Conservation (phyloP, 2,888 invertebrate species). For the Rhagonycha fulva region DNA sequence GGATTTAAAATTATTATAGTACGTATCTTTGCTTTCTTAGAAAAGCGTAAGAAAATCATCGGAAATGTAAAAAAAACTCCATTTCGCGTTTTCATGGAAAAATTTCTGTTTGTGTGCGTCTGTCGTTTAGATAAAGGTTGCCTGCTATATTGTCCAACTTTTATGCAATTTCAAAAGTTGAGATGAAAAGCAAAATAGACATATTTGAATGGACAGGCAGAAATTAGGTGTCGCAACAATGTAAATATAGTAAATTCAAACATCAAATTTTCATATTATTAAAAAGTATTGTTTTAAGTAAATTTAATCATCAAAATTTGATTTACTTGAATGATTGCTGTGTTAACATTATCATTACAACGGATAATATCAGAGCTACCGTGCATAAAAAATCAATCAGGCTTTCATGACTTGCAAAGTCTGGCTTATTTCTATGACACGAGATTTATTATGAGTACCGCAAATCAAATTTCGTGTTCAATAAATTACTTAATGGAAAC, state of each 20-base stretch:
- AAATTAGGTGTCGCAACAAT: too few species aligned
- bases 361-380: neutral
- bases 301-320: neutral
- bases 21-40: neutral
- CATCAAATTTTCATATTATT: neutral
- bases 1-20: neutral
- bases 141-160: neutral
- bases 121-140: neutral
- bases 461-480: neutral
- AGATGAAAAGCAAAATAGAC: neutral
- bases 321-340: neutral
- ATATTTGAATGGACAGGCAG: too few species aligned
- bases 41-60: neutral
- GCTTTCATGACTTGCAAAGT: neutral
- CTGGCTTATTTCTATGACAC: neutral
- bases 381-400: neutral
- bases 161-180: neutral
- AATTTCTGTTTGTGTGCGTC: neutral
- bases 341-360: neutral
- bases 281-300: neutral
- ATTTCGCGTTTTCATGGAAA: neutral
- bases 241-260: too few species aligned
- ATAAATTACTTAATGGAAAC: neutral
- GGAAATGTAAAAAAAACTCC: neutral
- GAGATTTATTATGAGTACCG: neutral